phyloP scores from a whole-genome alignment of 2,888 invertebrate species.

The Protonemura montana region DNA sequence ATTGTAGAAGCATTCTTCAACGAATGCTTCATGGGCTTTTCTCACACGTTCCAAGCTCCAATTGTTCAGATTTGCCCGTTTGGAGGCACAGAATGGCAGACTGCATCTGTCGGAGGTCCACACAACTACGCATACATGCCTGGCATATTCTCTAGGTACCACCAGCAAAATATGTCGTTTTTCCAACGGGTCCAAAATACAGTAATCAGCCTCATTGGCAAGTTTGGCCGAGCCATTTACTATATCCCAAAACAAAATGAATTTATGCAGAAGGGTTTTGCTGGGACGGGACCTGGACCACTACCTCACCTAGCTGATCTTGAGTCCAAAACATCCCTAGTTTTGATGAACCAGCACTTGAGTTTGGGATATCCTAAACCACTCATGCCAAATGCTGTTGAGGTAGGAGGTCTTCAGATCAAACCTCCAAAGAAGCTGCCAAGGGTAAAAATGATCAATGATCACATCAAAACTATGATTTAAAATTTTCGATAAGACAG shows the following conservation, averaged over 20 bases:
- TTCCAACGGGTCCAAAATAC: conserved; percentile 61
- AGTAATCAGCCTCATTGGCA: conserved; percentile 49
- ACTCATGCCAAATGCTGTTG: conserved; percentile 53
- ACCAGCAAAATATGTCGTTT: conserved; percentile 60
- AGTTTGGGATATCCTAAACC: conserved; percentile 52
- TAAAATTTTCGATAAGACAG: too few species aligned
- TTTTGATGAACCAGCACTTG: conserved; percentile 54
- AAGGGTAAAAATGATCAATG: conserved; percentile 21
- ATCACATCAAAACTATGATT: background rate
- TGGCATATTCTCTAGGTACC: conserved; percentile 61
- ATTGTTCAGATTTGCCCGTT: conserved; percentile 59
- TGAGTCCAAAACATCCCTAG: conserved; percentile 50
- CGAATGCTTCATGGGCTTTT: conserved; percentile 47
- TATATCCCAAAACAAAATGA: conserved; percentile 42
- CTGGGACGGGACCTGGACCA: conserved; percentile 14
- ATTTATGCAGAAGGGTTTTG: conserved; percentile 41
- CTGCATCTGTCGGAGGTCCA: conserved; percentile 61
- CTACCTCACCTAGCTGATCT: conserved; percentile 49
- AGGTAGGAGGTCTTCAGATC: conserved; percentile 55
- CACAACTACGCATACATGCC: conserved; percentile 62
- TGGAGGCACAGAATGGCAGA: conserved; percentile 60
- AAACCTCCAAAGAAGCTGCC: conserved; percentile 51
- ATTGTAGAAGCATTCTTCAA: conserved; percentile 44
- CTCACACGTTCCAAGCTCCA: conserved; percentile 46
- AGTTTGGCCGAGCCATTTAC: conserved; percentile 12